Evolutionary conservation across 2,797 vertebrate genomes (phyloP), one percentile per base, ranked within the genome.

Genomic region (Ceryle rudis): DNA sequence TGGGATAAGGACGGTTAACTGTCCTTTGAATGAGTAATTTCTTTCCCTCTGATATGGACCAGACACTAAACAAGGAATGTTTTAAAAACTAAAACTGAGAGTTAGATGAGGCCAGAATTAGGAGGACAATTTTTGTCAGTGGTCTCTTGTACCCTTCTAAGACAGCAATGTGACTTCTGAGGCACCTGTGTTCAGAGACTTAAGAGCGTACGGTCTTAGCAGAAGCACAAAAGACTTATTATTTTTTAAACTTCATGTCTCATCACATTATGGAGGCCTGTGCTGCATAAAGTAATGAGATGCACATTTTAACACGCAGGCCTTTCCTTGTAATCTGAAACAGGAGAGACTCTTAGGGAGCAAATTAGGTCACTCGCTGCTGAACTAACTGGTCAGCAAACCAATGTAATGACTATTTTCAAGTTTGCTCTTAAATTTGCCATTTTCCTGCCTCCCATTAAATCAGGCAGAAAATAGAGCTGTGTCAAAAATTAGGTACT

Each of bases 231-330:
- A 97, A 91, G 52, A 17, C 16, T 70, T 92, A 85, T 77, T 33
- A 71, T 64, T 67, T 86, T 44, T 52, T 29, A 49, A 49, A 44
- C 51, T 67, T 80, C 14, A 47, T 95, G 96, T 97, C 82, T 84
- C 57, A 96, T 95, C 93, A 95, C 81, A 95, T 96, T 96, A 93
- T 86, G 81, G 52, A 95, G 72, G 33, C 41, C 85, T 95, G 64
- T 81, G 79, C 89, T 93, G 73, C 65, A 94, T 77, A 97, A 95
- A 86, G 29, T 92, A 92, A 94, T 95, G 81, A 88, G 70, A 67
- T 93, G 75, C 91, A 95, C 77, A 92, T 92, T 97, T 96, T 97
- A 97, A 97, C 95, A 93, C 79, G 90, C 51, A 69, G 71, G 62
- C 47, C 62, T 96, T 93, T 86, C 73, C 86, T 92, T 92, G 77